phyloP scores from a whole-genome alignment of 2,797 vertebrate species.

The Anabacerthia variegaticeps region DNA sequence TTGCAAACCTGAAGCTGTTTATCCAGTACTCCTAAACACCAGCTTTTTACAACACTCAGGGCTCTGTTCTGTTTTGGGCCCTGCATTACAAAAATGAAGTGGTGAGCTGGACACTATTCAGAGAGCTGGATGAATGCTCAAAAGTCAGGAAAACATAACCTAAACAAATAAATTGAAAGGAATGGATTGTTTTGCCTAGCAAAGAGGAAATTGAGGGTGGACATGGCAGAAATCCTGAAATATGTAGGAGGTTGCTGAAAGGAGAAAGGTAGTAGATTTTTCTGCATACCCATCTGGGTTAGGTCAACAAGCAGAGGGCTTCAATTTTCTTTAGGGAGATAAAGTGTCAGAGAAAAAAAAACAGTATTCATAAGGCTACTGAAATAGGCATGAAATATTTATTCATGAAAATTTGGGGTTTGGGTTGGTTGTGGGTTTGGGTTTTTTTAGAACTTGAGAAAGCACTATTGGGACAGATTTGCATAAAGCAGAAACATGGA shows the following conservation, averaged over 20 bases:
- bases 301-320: conserved; percentile 41
- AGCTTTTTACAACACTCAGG: background rate
- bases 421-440: background rate
- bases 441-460: background rate
- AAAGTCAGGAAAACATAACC: conserved; percentile 12
- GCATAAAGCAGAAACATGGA: background rate
- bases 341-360: background rate
- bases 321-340: background rate
- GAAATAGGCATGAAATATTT: background rate
- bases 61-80: background rate
- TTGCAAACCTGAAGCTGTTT: background rate
- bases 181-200: conserved; percentile 25
- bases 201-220: conserved; percentile 50
- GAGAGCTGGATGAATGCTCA: background rate
- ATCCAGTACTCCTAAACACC: background rate
- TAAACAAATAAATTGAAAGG: conserved; percentile 21
- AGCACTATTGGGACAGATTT: background rate
- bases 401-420: background rate
- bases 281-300: conserved; percentile 37
- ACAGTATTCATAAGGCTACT: background rate
- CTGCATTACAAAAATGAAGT: background rate
- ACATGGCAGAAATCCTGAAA: conserved; percentile 39
- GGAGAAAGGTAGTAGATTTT: conserved; percentile 12
- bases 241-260: conserved; percentile 33
- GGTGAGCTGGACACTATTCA: background rate